A percentile compares a stretch with the other conserved stretches of the same genome.
These are phyloP conservation scores for Pyrocephalus nanus DNA, from an alignment of 2,797 vertebrate species.

Conservation along the genomic window DNA sequence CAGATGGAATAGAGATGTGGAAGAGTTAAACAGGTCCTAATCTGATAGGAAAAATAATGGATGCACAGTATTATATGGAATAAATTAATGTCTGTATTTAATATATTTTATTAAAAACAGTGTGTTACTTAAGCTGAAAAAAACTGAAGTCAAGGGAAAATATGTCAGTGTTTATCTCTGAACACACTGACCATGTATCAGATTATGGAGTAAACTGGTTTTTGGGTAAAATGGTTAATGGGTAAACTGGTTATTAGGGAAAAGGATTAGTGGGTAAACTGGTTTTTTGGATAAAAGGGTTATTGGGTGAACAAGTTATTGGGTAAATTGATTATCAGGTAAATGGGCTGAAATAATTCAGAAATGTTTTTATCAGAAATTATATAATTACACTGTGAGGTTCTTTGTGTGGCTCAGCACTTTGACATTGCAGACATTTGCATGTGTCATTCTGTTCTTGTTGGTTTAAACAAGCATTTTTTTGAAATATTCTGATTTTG, in stretches of 20 bases:
- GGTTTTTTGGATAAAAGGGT: neutral
- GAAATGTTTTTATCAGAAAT: neutral
- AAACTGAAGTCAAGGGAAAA: neutral
- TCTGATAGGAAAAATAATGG: neutral
- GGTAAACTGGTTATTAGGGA: neutral
- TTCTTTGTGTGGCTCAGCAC: too few species aligned
- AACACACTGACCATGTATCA: fast-evolving
- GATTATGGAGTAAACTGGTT: neutral
- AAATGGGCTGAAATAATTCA: neutral
- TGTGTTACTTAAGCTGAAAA: neutral
- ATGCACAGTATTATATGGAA: fast-evolving
- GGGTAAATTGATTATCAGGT: neutral
- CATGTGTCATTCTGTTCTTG: neutral
- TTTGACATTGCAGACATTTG: neutral
- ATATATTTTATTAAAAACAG: neutral
- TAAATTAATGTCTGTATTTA: neutral
- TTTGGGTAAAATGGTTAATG: neutral
- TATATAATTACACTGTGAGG: fast-evolving
- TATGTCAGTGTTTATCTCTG: neutral
- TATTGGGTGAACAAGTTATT: neutral
- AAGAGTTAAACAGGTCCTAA: neutral
- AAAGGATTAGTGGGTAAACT: neutral
- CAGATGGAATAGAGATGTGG: neutral
- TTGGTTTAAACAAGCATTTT: neutral
- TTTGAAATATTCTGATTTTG: neutral